A percentile compares a stretch with the other conserved stretches of the same genome.
phyloP scores from a whole-genome alignment of 1,140 invertebrate genomes.

The Apis laboriosa region DNA sequence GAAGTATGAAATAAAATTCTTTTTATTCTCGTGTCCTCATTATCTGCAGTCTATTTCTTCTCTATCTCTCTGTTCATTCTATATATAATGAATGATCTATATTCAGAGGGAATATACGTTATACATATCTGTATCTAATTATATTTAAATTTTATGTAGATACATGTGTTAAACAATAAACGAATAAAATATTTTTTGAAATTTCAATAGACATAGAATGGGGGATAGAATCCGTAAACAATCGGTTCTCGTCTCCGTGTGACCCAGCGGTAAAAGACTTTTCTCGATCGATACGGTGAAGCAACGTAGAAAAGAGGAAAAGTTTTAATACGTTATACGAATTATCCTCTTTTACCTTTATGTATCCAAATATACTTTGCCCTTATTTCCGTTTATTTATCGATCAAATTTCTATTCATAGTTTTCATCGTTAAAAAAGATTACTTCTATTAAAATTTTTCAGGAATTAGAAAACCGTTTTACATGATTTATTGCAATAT shows the following conservation, averaged over 20 bases:
- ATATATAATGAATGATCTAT: too few relatives aligned
- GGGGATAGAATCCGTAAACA: conserved; percentile 12
- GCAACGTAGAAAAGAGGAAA: conserved; percentile 35
- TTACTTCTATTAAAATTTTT: too few relatives aligned
- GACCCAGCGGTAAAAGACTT: conserved; percentile 9
- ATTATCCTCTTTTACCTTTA: not conserved
- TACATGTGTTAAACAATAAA: not conserved
- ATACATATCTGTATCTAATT: not conserved
- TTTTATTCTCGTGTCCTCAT: not conserved
- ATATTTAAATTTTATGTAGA: too few relatives aligned
- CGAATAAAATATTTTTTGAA: conserved; percentile 1
- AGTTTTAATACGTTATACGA: conserved; percentile 41
- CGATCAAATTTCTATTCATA: not conserved
- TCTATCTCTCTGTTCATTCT: too few relatives aligned
- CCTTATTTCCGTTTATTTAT: not conserved
- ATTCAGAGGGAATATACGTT: too few relatives aligned
- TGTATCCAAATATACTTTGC: not conserved
- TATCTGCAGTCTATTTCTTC: not conserved
- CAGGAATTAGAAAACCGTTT: too few relatives aligned
- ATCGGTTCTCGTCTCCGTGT: conserved; percentile 14
- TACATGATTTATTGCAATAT: too few relatives aligned
- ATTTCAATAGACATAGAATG: not conserved
- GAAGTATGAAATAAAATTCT: not conserved
- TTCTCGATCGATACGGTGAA: conserved; percentile 40
- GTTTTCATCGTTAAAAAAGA: too few relatives aligned